Conservation (phyloP, 2,888 invertebrate species). For the Drosophila subsilvestris region DNA sequence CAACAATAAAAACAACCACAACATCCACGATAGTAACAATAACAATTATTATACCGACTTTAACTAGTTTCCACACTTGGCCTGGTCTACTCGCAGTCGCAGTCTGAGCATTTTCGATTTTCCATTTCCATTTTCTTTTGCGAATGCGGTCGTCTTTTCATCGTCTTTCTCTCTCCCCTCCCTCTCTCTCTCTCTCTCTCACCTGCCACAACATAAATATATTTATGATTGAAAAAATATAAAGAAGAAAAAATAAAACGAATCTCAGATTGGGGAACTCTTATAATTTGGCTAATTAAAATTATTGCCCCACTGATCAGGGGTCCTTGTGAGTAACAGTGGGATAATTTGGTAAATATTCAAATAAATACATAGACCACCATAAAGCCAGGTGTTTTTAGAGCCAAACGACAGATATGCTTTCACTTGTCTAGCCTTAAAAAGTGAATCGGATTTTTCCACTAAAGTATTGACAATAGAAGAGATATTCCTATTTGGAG, state of each 20-base stretch:
- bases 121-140: slow-evolving; percentile 74
- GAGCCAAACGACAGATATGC: too few species aligned
- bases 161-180: slow-evolving; percentile 13
- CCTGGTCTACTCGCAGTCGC: slow-evolving; percentile 60
- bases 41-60: slow-evolving; percentile 74
- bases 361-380: too few species aligned
- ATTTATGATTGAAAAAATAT: slow-evolving; percentile 14
- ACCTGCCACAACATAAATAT: slow-evolving; percentile 16
- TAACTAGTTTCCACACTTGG: slow-evolving; percentile 80
- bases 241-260: not conserved
- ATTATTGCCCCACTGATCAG: slow-evolving; percentile 21
- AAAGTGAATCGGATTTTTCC: too few species aligned
- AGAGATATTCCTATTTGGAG: too few species aligned
- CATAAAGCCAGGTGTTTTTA: not conserved
- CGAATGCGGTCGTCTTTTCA: slow-evolving; percentile 66
- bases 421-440: too few species aligned
- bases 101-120: slow-evolving; percentile 66
- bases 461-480: too few species aligned
- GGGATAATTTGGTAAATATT: not conserved
- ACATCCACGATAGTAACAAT: slow-evolving; percentile 48
- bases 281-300: slow-evolving; percentile 40
- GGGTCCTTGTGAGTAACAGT: not conserved
- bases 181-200: not conserved
- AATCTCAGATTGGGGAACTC: slow-evolving; percentile 1
- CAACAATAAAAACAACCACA: slow-evolving; percentile 4